These are phyloP conservation scores for Schizaphis graminum DNA, from an alignment of 2,888 invertebrate species.

Conservation along the genomic window DNA sequence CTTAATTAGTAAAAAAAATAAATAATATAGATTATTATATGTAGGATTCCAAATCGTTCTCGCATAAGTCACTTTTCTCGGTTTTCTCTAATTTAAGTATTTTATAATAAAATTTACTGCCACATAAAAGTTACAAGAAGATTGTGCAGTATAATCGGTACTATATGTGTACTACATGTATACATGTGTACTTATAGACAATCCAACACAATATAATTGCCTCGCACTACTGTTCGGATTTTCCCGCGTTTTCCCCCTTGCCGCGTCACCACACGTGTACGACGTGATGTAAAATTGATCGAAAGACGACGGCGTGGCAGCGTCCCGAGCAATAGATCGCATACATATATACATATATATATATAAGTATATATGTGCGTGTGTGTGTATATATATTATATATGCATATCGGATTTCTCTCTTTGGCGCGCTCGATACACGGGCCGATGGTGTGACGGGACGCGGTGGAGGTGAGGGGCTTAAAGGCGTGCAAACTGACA, in stretches of 20 bases:
- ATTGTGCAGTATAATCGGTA: too few species aligned
- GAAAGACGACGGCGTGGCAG: not conserved
- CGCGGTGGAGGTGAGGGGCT: not conserved
- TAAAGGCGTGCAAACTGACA: constrained; percentile 49
- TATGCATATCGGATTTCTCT: constrained; percentile 53
- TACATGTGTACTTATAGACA: too few species aligned
- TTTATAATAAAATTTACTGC: too few species aligned
- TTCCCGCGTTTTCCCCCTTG: not conserved
- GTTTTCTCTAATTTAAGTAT: too few species aligned
- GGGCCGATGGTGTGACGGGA: not conserved
- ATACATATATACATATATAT: not conserved
- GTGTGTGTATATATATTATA: not conserved
- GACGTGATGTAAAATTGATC: constrained; percentile 48
- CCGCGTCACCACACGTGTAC: not conserved
- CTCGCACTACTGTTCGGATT: not conserved
- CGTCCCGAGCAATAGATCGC: constrained; percentile 14
- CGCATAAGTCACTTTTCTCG: too few species aligned
- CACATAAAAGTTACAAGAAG: too few species aligned
- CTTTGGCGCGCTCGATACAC: constrained; percentile 8
- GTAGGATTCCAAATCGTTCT: too few species aligned
- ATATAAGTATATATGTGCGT: not conserved
- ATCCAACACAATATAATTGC: not conserved
- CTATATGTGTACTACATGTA: too few species aligned
- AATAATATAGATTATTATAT: too few species aligned
- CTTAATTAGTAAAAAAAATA: too few species aligned